Evolutionary conservation across 2,797 vertebrate genomes (phyloP).

Genomic region (Alectoris magna): DNA sequence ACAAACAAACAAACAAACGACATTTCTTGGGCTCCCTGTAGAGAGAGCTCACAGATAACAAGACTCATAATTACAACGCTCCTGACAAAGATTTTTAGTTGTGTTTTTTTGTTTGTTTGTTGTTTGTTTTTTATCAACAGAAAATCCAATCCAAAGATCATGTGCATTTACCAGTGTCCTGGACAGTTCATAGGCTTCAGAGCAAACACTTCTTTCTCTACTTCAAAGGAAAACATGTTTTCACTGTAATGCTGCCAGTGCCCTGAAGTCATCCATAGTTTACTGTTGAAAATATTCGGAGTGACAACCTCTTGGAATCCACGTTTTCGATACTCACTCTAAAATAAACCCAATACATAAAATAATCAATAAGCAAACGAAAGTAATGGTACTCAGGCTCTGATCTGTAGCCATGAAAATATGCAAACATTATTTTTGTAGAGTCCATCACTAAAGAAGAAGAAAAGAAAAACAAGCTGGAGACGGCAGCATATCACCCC

Average conservation of each 20-base stretch:
- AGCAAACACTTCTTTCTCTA: slow-evolving; percentile 96
- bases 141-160: neutral
- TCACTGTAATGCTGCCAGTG: slow-evolving; percentile 99
- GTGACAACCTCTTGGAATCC: slow-evolving; percentile 97
- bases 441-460: neutral
- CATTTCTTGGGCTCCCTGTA: neutral
- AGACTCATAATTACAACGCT: neutral
- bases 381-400: neutral
- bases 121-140: neutral
- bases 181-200: slow-evolving; percentile 99
- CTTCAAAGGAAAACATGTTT: slow-evolving; percentile 98
- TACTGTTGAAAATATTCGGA: slow-evolving; percentile 97
- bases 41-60: neutral
- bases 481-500: neutral
- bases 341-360: neutral
- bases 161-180: slow-evolving; percentile 90
- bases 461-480: neutral
- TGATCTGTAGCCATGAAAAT: neutral
- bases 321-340: slow-evolving; percentile 94
- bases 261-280: slow-evolving; percentile 96
- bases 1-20: neutral
- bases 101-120: no score
- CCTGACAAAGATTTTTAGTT: neutral
- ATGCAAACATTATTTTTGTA: neutral
- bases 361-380: neutral